These are phyloP conservation scores for Pseudococcus jackbeardsleyi DNA, from an alignment of 2,888 invertebrate species.

Conservation along the genomic window DNA sequence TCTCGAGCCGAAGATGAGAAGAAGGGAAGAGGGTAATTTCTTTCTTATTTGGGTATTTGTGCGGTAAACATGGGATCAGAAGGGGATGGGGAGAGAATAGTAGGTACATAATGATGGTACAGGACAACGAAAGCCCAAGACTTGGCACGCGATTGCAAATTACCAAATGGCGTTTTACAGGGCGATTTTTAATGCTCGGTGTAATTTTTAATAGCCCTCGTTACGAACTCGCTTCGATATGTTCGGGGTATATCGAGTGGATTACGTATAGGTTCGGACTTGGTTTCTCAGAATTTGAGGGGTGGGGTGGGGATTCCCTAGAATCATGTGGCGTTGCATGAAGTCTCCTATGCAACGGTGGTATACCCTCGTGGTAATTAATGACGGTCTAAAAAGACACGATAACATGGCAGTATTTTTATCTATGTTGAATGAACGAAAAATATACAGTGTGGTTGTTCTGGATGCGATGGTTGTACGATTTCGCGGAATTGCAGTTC, in stretches of 20 bases:
- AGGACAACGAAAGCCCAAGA: conserved; percentile 15
- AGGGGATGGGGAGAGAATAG: background rate
- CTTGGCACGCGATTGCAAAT: conserved; percentile 43
- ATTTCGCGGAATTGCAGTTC: background rate
- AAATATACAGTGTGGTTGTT: conserved; percentile 14
- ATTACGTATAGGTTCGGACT: background rate
- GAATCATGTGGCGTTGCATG: background rate
- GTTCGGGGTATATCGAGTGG: background rate
- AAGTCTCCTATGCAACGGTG: background rate
- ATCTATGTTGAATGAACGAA: background rate
- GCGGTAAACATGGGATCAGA: background rate
- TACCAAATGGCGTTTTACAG: conserved; percentile 43
- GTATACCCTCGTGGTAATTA: background rate
- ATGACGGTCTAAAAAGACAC: background rate
- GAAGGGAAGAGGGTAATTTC: background rate
- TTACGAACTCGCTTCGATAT: background rate
- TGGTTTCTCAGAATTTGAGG: background rate
- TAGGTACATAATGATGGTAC: conserved; percentile 20
- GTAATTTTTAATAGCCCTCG: conserved; percentile 53
- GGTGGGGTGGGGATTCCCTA: too few species aligned
- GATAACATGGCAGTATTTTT: background rate
- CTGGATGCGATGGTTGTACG: background rate
- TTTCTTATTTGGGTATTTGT: background rate
- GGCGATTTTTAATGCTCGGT: conserved; percentile 29
- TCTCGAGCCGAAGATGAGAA: background rate